Evolutionary conservation across 2,113 vertebrate genomes (phyloP), one percentile per base, ranked within the genome.

Genomic region (Neoarius graeffei): DNA sequence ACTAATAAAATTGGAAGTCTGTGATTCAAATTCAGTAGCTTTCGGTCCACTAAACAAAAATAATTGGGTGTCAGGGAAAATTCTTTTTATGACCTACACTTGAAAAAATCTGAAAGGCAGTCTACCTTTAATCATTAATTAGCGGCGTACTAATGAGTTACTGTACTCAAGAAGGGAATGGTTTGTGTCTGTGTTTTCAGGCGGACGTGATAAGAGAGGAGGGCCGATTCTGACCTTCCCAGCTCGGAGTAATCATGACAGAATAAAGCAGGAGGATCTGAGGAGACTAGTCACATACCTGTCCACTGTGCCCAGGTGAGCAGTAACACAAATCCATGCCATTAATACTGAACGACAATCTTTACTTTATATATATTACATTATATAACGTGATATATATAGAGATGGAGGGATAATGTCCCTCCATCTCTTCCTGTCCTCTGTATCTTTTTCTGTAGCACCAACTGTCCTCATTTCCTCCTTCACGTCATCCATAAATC

Each of bases 241-340:
- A 82, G 97, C 98, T 88, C 94, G 98, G 85, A 99, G 98, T 93
- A 99, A 99, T 95, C 98, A 99, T 19, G 98, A 99, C 95, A 97
- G 98, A 96, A 99, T 99, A 98, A 97, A 98, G 91, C 97, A 98
- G 90, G 98, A 99, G 91, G 98, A 99, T 91, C 95, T 99, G 90
- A 94, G 97, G 93, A 97, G 97, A 93, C 97, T 99, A 79, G 98
- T 99, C n/a, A 98, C 98, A 86, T 99, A 99, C 95, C 96, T 99
- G 94, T 98, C 98, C 86, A 98, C 97, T 0, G 97, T 99, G 85
- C 98, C 98, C 94, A 99, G 97, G 97, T 97, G 94, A 85, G 79
- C 48, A 30, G 11, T 56, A 19, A 2, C 42, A 50, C 74, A 71
- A 66, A 48, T n/a, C 11, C 11, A 15, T 60, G 79, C 48, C 5